Evolutionary conservation across 2,888 invertebrate species (phyloP), one percentile per base, ranked within the genome.

Genomic region (Caenorhabditis virilis): DNA sequence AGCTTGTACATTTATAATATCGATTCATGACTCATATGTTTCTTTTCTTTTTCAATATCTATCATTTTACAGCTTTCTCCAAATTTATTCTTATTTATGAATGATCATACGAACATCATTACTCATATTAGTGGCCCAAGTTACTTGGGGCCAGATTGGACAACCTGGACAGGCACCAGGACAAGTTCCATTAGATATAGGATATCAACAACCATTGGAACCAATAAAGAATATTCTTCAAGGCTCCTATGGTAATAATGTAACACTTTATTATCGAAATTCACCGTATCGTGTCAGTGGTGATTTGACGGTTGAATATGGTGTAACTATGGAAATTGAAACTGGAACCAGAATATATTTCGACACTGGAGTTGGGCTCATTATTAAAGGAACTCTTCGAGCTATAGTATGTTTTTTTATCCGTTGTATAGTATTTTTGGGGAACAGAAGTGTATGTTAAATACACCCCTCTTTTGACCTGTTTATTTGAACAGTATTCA

Each of bases 281-380:
- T 77, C 78, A 7, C 83, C 83, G 20, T 83, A 74, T 49, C 68
- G 61, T 1, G 60, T 61, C 0, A 39, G 30, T 18, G 54, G 52
- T 18, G 64, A 69, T 51, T 25, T 67, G 41, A 62, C 62, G 0
- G 64, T 74, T 4, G 50, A 74, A 52, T 87, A 88, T 70, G 89
- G 89, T 66, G 92, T 90, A 0, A 90, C 90, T 80, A 86, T 97
- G 78, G 87, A 90, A 53, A 89, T 97, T 59, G 92, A 93, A 83
- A 89, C 94, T 15, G 97, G 95, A 25, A 93, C 93, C 0, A 90
- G 90, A 79, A 86, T 98, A 53, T 88, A 90, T 76, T 93, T 97
- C 85, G 90, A 91, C 5, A 91, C 95, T 2, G 92, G 93, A 86
- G 89, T 91, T 78, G 95, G 95, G 68, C 89, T 98, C 82, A 93